Percentiles rank a stretch among this genome's conserved stretches.
phyloP scores from a whole-genome alignment of 1,140 invertebrate genomes.

The Drosophila triauraria region DNA sequence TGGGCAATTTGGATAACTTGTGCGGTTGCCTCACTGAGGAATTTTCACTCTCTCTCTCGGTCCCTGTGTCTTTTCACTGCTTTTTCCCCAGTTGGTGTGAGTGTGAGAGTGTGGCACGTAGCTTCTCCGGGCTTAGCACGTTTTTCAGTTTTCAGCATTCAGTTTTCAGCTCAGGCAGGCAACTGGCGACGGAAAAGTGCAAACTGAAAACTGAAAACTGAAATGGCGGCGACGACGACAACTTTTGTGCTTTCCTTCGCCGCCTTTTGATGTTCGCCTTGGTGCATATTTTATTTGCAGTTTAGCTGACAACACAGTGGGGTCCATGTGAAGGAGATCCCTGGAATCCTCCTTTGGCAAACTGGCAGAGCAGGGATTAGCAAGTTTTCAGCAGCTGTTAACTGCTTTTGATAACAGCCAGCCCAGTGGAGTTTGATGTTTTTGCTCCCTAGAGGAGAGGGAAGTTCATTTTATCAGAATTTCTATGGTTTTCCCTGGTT shows the following conservation, averaged over 20 bases:
- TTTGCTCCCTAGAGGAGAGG: neutral
- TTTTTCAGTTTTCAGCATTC: constrained; percentile 46
- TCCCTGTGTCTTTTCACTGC: constrained; percentile 9
- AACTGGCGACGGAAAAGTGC: constrained; percentile 43
- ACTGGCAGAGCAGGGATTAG: constrained; percentile 30
- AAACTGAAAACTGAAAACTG: constrained; percentile 26
- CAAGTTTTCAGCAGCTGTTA: constrained; percentile 44
- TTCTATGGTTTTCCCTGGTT: neutral
- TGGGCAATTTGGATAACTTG: constrained; percentile 82
- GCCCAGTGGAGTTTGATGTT: constrained; percentile 26
- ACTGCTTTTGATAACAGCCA: constrained; percentile 32
- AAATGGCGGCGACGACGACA: constrained; percentile 40
- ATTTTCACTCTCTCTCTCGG: constrained; percentile 17
- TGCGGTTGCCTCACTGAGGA: constrained; percentile 64
- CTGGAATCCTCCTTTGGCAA: constrained; percentile 2
- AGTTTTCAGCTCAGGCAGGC: constrained; percentile 30
- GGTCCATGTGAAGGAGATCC: constrained; percentile 8
- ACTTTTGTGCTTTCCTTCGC: constrained; percentile 70
- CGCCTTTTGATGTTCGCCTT: constrained; percentile 77
- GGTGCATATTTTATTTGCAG: constrained; percentile 81
- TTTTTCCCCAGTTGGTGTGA: neutral
- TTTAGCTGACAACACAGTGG: constrained; percentile 75
- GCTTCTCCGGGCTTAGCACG: constrained; percentile 74
- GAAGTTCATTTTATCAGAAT: neutral
- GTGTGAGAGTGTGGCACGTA: constrained; percentile 64